A percentile compares a stretch with the other conserved stretches of the same genome.
phyloP scores from a whole-genome alignment of 2,113 vertebrate species.

The Gymnocephalus cernua region DNA sequence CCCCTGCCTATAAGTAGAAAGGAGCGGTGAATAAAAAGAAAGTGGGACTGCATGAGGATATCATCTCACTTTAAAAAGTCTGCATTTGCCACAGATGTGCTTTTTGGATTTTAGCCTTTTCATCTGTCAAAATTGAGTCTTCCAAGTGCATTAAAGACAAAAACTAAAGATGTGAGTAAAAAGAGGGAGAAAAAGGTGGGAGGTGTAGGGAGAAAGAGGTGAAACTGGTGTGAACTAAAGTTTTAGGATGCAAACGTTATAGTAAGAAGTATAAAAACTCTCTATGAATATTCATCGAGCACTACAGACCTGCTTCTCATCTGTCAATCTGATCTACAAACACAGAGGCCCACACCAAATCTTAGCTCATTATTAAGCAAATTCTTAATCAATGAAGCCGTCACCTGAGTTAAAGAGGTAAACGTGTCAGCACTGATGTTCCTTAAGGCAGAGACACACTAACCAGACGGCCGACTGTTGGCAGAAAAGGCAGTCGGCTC shows the following conservation, averaged over 20 bases:
- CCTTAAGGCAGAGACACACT: neutral
- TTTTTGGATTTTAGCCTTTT: slow-evolving; percentile 12
- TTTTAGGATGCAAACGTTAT: neutral
- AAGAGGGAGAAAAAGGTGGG: neutral
- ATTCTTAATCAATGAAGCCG: slow-evolving; percentile 15
- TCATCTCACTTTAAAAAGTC: slow-evolving; percentile 18
- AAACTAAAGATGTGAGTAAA: neutral
- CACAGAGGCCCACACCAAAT: neutral
- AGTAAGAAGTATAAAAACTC: neutral
- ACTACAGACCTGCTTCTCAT: neutral
- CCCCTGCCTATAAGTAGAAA: neutral
- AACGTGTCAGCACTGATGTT: neutral
- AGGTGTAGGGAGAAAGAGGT: neutral
- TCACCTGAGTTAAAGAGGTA: neutral
- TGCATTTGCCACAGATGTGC: neutral
- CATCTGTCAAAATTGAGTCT: neutral
- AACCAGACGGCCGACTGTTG: too few relatives aligned
- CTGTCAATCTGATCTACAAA: slow-evolving; percentile 2
- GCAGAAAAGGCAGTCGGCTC: too few relatives aligned
- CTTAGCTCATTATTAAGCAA: slow-evolving; percentile 17
- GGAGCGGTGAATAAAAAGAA: neutral
- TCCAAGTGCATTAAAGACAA: neutral
- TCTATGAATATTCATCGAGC: neutral
- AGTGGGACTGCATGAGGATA: neutral
- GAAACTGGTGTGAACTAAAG: neutral